Evolutionary conservation across 2,113 vertebrate genomes (phyloP).

Genomic region (Columbina picui): DNA sequence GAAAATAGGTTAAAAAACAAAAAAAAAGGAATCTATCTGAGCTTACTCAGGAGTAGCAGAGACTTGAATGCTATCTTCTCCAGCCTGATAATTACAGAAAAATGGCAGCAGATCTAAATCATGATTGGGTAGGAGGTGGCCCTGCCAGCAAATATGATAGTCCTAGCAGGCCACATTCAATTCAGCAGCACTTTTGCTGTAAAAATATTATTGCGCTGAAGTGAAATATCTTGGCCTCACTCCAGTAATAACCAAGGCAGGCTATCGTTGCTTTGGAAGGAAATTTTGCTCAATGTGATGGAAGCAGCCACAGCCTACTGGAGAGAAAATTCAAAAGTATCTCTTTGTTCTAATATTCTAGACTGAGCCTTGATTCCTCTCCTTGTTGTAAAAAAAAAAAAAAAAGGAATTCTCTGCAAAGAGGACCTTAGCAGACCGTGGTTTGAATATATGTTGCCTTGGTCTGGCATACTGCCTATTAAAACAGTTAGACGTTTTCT

Average conservation of each 20-base stretch:
- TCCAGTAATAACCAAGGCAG: background rate
- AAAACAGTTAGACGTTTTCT: constrained; percentile 12
- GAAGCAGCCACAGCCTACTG: background rate
- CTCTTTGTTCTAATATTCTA: background rate
- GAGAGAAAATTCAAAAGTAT: constrained; percentile 4
- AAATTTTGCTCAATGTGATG: background rate
- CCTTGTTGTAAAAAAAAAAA: background rate
- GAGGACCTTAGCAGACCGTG: background rate
- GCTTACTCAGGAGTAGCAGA: background rate
- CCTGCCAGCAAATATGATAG: background rate
- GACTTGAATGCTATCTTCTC: background rate
- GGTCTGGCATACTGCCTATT: background rate
- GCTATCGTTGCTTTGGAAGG: background rate
- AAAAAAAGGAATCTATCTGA: background rate
- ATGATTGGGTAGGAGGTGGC: background rate
- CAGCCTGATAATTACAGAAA: background rate
- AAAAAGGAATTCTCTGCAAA: background rate
- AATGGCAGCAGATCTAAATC: background rate
- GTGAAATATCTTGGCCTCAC: constrained; percentile 6
- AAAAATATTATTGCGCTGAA: constrained; percentile 18
- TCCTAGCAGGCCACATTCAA: background rate
- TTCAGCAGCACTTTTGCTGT: constrained; percentile 2
- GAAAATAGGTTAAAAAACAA: background rate
- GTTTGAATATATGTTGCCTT: background rate
- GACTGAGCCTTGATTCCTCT: background rate